phyloP scores from a whole-genome alignment of 2,888 invertebrate species.

The Callyntrura sp. region DNA sequence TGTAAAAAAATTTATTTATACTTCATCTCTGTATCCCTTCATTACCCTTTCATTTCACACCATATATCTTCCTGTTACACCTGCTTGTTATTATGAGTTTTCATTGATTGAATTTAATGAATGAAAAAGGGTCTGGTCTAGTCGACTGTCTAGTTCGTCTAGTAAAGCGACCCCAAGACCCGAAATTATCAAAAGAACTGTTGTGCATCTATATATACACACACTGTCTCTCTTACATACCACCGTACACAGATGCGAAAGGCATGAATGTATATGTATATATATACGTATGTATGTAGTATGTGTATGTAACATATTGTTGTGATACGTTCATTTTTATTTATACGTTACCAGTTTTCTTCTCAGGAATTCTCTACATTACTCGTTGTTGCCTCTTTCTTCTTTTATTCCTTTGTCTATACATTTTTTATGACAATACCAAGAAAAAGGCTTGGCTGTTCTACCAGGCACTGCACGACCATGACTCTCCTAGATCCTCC shows the following conservation, averaged over 20 bases:
- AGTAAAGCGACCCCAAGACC: constrained; percentile 33
- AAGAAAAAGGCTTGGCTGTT: constrained; percentile 58
- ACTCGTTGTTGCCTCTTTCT: not conserved
- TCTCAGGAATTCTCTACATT: constrained; percentile 47
- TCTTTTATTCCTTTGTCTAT: constrained; percentile 37
- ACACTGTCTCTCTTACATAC: too few relatives aligned
- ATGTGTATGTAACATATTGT: not conserved
- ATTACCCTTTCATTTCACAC: constrained; percentile 9
- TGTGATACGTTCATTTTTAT: constrained; percentile 31
- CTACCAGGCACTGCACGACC: constrained; percentile 48
- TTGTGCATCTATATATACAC: not conserved
- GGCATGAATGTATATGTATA: too few relatives aligned
- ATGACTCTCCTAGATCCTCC: constrained; percentile 42
- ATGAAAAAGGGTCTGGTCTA: constrained; percentile 50
- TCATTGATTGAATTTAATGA: constrained; percentile 44
- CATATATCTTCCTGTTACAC: constrained; percentile 7
- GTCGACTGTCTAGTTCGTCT: constrained; percentile 36
- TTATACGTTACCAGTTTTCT: constrained; percentile 68
- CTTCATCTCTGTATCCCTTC: not conserved
- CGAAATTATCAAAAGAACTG: not conserved
- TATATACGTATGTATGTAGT: not conserved
- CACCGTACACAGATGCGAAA: too few relatives aligned
- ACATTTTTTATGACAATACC: constrained; percentile 65
- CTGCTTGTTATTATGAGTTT: constrained; percentile 17
- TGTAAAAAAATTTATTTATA: not conserved